Evolutionary conservation across 2,797 vertebrate genomes (phyloP).

Genomic region (Erpetoichthys calabaricus): DNA sequence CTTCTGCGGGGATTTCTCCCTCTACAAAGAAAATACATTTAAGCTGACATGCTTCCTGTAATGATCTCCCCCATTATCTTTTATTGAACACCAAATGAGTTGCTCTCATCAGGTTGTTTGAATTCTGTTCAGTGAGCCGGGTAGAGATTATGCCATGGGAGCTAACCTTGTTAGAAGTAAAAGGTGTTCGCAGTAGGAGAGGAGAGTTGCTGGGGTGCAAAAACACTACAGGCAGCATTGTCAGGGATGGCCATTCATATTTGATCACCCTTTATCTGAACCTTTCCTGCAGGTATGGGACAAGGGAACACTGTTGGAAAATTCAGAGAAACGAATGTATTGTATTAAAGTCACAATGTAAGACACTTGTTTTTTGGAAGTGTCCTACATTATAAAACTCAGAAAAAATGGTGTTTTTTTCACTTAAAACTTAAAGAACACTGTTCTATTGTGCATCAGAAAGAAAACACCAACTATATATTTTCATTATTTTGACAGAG

Average conservation of each 20-base stretch:
- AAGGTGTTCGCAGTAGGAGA: not conserved
- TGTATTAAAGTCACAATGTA: conserved; percentile 32
- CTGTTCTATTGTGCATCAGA: too few species aligned
- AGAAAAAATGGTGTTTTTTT: conserved; percentile 34
- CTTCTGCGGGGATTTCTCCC: conserved; percentile 58
- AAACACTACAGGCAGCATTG: too few species aligned
- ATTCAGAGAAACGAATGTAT: conserved; percentile 8
- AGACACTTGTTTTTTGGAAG: conserved; percentile 33
- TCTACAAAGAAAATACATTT: conserved; percentile 59
- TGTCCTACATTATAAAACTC: conserved; percentile 34
- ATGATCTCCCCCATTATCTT: conserved; percentile 55
- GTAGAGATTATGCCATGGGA: conserved; percentile 7
- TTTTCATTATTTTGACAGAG: too few species aligned
- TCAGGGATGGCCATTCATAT: too few species aligned
- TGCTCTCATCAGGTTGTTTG: conserved; percentile 29
- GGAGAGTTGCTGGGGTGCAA: too few species aligned
- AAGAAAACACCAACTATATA: too few species aligned
- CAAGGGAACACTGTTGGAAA: conserved; percentile 9
- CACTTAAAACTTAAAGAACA: conserved; percentile 9
- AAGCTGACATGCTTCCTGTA: conserved; percentile 58
- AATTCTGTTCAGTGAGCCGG: conserved; percentile 24
- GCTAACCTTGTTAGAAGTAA: conserved; percentile 15
- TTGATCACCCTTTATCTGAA: not conserved
- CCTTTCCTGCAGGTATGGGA: conserved; percentile 9
- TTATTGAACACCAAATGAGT: conserved; percentile 50